Evolutionary conservation across 2,888 invertebrate genomes (phyloP).

Genomic region (Lamellibrachia satsuma): DNA sequence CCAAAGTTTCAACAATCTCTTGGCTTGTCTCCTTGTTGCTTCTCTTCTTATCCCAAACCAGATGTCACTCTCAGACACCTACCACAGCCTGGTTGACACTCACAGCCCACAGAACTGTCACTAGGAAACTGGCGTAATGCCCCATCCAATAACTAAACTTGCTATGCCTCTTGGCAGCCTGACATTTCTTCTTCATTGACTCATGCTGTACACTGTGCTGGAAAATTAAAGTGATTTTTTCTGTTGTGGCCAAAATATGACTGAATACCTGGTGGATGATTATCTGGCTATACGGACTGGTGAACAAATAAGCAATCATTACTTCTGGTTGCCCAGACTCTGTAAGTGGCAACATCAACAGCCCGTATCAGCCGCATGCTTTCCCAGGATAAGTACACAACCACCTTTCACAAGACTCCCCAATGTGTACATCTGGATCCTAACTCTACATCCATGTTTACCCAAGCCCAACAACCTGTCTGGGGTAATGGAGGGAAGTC

Average conservation of each 20-base stretch:
- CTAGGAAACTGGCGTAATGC: background rate
- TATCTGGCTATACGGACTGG: background rate
- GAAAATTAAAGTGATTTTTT: no score
- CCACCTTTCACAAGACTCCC: background rate
- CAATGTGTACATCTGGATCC: background rate
- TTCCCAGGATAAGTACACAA: background rate
- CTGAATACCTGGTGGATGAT: background rate
- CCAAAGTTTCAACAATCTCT: background rate
- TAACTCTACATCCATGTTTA: background rate
- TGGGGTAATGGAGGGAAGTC: background rate
- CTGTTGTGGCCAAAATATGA: no score
- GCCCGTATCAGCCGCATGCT: background rate
- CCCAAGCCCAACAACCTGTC: background rate
- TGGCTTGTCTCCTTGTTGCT: background rate
- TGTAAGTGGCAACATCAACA: background rate
- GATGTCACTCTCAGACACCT: background rate
- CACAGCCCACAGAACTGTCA: background rate
- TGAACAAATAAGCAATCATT: background rate
- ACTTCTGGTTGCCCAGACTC: background rate
- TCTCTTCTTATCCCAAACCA: background rate
- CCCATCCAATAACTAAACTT: no score
- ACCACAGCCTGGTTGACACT: background rate
- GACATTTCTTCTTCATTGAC: no score
- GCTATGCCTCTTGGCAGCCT: no score
- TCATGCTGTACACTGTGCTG: no score